Base-by-base conservation (phyloP, 2,797 vertebrate species). In the Meriones psammophilus region DNA sequence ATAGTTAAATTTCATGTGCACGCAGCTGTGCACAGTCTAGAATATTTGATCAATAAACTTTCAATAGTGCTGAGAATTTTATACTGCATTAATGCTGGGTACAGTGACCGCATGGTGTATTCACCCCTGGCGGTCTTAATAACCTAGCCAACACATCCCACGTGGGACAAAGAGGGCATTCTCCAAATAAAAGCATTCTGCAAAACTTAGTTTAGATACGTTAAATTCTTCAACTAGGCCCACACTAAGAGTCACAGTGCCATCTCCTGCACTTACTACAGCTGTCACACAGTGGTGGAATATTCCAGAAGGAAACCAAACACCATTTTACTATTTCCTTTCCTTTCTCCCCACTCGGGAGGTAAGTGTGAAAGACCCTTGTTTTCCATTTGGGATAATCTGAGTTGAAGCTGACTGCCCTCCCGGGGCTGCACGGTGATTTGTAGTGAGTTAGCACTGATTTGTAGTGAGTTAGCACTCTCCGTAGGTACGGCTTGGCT, bases 391-490 rank as follows among this genome's bases (percentile, higher is more conserved):
- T 83, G 18, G 58, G 77, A 15, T 76, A 64, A 90, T 92, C 62
- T 81, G 66, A 91, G 68, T 42, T 94, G 71, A 97, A 60, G 94
- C 78, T 50, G 76, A 94, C 20, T 93, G 30, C 62, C 56, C 76
- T 88, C 54, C 50, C 79, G n/a, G 96, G 36, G 50, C 91, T 71
- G 33, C 54, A 54, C 46, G 76, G 78, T 74, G 42, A 92, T 85
- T 87, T 95, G 36, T 56, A 91, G 46, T 71, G 94, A 95, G 74
- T 89, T 91, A 91, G 89, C 73, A 66, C 66, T 69, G 42, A 92
- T 85, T 87, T 95, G 36, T 56, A 91, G 46, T 71, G 94, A 95
- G 74, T 89, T 91, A 91, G 89, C 73, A 66, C 66, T 69, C 68
- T 91, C 83, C 36, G 62, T 89, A 28, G 58, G 56, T 62, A 85